Percentiles rank a stretch among this genome's conserved stretches.
phyloP scores from a whole-genome alignment of 2,113 vertebrate genomes.

The Chascanopsetta lugubris region DNA sequence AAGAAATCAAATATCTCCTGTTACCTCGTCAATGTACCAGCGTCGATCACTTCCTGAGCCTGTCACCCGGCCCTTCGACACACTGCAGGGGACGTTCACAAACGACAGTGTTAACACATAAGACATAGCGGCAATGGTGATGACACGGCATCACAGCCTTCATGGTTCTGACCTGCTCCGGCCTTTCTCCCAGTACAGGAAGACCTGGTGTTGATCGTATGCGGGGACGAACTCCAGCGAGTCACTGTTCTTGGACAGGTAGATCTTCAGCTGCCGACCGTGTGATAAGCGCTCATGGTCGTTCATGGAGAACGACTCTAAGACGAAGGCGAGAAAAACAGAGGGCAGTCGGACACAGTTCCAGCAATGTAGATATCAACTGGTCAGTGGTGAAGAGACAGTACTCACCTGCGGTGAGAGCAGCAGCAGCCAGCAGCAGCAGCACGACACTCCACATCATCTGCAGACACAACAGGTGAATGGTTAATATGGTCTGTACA shows the following conservation, averaged over 20 bases:
- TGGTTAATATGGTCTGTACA: no score
- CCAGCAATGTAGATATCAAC: no score
- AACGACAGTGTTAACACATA: neutral
- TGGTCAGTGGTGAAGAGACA: neutral
- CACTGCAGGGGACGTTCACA: neutral
- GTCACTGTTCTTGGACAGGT: conserved; percentile 40
- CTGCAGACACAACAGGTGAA: conserved; percentile 31
- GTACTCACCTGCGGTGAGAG: conserved; percentile 57
- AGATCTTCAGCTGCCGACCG: conserved; percentile 63
- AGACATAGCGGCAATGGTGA: no score
- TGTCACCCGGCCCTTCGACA: conserved; percentile 16
- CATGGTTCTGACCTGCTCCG: conserved; percentile 18
- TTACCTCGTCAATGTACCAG: conserved; percentile 59
- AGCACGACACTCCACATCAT: conserved; percentile 54
- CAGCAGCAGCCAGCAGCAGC: conserved; percentile 45
- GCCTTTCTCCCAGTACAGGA: conserved; percentile 26
- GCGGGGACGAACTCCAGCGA: conserved; percentile 55
- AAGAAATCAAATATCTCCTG: neutral
- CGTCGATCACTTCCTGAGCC: conserved; percentile 40
- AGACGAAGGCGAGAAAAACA: neutral
- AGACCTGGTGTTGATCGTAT: neutral
- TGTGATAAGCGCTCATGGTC: conserved; percentile 53
- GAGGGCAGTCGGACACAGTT: neutral
- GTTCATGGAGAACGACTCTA: conserved; percentile 40
- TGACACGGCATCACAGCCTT: no score